phyloP scores from a whole-genome alignment of 2,888 invertebrate genomes.

The Drosophila subquinaria region DNA sequence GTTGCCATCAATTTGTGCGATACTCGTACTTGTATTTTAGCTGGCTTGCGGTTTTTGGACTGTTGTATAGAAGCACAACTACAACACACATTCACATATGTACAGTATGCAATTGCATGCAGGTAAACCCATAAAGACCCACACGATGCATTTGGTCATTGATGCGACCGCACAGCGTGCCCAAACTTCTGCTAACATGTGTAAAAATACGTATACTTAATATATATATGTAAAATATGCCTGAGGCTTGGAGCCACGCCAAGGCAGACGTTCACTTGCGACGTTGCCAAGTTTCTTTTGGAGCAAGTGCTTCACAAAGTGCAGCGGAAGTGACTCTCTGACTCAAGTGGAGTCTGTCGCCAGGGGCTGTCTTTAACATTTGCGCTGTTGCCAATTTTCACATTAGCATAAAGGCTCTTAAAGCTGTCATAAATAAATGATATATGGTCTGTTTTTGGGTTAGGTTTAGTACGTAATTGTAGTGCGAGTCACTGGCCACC shows the following conservation, averaged over 20 bases:
- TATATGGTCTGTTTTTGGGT: slow-evolving; percentile 43
- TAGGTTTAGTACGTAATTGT: slow-evolving; percentile 6
- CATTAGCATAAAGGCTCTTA: slow-evolving; percentile 26
- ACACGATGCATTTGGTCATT: slow-evolving; percentile 62
- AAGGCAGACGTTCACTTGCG: slow-evolving; percentile 73
- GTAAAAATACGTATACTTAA: slow-evolving; percentile 6
- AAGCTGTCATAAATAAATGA: slow-evolving; percentile 57
- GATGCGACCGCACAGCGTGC: slow-evolving; percentile 69
- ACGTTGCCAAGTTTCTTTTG: slow-evolving; percentile 64
- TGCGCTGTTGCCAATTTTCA: slow-evolving; percentile 52
- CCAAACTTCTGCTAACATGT: slow-evolving; percentile 37
- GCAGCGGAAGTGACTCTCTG: slow-evolving; percentile 74
- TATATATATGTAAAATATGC: slow-evolving; percentile 7
- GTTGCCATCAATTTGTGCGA: slow-evolving; percentile 47
- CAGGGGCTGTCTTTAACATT: slow-evolving; percentile 13
- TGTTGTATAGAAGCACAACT: slow-evolving; percentile 41
- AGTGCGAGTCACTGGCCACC: slow-evolving; percentile 9
- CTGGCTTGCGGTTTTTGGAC: slow-evolving; percentile 41
- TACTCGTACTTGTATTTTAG: slow-evolving; percentile 44
- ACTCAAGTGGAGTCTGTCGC: slow-evolving; percentile 49
- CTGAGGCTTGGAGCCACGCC: slow-evolving; percentile 40
- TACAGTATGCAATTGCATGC: slow-evolving; percentile 57
- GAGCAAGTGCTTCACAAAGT: slow-evolving; percentile 63
- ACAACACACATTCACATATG: slow-evolving; percentile 42
- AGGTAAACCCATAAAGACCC: slow-evolving; percentile 52